Percentiles rank a stretch among this genome's conserved stretches.
Conservation (phyloP, 2,113 vertebrate genomes). For the Aythya baeri region DNA sequence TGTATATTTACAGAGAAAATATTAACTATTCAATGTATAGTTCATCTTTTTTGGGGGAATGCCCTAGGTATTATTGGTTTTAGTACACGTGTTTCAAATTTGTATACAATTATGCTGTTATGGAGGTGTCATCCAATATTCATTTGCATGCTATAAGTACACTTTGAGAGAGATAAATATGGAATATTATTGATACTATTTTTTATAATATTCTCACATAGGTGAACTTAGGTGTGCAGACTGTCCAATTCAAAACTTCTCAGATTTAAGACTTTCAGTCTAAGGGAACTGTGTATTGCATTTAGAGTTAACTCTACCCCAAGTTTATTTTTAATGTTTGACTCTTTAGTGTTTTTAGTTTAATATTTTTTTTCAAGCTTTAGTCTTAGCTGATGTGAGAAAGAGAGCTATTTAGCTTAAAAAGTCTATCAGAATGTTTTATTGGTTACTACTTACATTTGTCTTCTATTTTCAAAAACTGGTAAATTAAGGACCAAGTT, state of each 20-base stretch:
- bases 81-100: slow-evolving; percentile 44
- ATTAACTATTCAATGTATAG: slow-evolving; percentile 42
- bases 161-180: neutral
- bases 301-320: neutral
- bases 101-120: slow-evolving; percentile 57
- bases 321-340: neutral
- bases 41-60: slow-evolving; percentile 46
- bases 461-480: neutral
- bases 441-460: neutral
- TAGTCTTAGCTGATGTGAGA: neutral
- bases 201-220: neutral
- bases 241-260: neutral
- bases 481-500: neutral
- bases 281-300: neutral
- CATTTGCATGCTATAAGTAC: slow-evolving; percentile 3
- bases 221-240: neutral
- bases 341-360: neutral
- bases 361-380: neutral
- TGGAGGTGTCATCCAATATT: slow-evolving; percentile 35
- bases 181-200: neutral
- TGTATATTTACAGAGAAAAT: slow-evolving; percentile 51
- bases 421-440: neutral
- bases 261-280: neutral
- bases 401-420: neutral
- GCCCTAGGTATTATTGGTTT: slow-evolving; percentile 53